These are phyloP conservation scores for Atta colombica DNA, from an alignment of 1,140 invertebrate genomes.

Conservation along the genomic window DNA sequence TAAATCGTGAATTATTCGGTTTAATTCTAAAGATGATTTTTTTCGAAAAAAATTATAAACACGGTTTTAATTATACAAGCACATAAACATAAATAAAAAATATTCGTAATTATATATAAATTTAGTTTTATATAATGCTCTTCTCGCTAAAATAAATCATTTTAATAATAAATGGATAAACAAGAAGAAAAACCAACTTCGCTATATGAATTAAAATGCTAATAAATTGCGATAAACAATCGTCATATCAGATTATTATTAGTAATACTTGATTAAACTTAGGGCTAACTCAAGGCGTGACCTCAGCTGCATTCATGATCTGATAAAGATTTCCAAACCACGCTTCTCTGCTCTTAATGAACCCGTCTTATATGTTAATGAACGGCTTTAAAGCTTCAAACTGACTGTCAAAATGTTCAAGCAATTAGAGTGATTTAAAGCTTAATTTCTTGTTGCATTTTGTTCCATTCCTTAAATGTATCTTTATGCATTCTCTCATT, in stretches of 20 bases:
- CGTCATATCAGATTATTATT: not conserved
- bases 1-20: not conserved
- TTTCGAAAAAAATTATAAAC: not conserved
- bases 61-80: not conserved
- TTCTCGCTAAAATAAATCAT: not conserved
- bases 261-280: not conserved
- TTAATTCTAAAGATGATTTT: not conserved
- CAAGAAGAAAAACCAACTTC: not conserved
- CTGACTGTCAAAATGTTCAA: slow-evolving; percentile 5
- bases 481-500: not conserved
- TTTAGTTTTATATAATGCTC: not conserved
- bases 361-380: slow-evolving; percentile 35
- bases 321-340: slow-evolving; percentile 22
- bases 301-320: slow-evolving; percentile 15
- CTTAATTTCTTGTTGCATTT: slow-evolving; percentile 28
- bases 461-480: not conserved
- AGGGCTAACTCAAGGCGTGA: not conserved
- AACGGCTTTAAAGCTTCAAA: not conserved
- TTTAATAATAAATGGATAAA: not conserved
- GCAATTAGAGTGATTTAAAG: slow-evolving; percentile 33
- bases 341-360: slow-evolving; percentile 27
- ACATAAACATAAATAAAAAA: not conserved
- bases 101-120: not conserved
- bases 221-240: not conserved
- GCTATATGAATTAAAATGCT: not conserved